Percentiles rank a stretch among this genome's conserved stretches.
Evolutionary conservation across 2,888 invertebrate species (phyloP).

Genomic region (Podabrus alpinus): DNA sequence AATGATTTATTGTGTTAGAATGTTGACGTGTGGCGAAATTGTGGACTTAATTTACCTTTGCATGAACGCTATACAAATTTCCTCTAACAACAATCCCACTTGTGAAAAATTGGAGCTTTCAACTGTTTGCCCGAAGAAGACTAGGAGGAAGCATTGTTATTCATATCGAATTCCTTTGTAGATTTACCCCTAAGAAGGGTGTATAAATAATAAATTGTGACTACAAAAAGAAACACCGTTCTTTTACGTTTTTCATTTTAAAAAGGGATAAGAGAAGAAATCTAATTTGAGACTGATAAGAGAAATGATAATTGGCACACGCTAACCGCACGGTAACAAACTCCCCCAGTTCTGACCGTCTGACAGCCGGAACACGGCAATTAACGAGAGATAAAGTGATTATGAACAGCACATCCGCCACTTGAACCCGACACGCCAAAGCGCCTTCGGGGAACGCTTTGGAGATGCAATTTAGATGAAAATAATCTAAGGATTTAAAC

Average conservation of each 20-base stretch:
- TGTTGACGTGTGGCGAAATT: not conserved
- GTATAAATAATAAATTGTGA: not conserved
- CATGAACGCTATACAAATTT: not conserved
- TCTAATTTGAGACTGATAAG: slow-evolving; percentile 15
- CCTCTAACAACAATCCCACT: not conserved
- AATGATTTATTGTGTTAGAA: not conserved
- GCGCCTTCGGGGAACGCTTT: slow-evolving; percentile 19
- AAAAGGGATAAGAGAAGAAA: slow-evolving; percentile 4
- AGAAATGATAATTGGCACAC: slow-evolving; percentile 41
- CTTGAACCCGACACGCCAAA: slow-evolving; percentile 28
- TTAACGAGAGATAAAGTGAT: slow-evolving; percentile 48
- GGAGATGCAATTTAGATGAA: slow-evolving; percentile 30
- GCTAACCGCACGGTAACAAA: slow-evolving; percentile 35
- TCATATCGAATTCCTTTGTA: not conserved
- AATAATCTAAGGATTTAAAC: slow-evolving; percentile 9
- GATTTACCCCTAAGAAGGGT: not conserved
- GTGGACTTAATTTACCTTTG: not conserved
- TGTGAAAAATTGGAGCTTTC: not conserved
- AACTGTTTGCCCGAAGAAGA: not conserved
- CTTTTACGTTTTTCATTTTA: not conserved
- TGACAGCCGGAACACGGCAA: slow-evolving; percentile 44
- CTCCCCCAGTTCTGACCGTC: slow-evolving; percentile 31
- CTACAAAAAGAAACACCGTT: not conserved
- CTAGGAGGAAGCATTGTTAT: not conserved
- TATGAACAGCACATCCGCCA: slow-evolving; percentile 39